phyloP scores from a whole-genome alignment of 2,888 invertebrate species.

The Hirtodrosophila duncani region DNA sequence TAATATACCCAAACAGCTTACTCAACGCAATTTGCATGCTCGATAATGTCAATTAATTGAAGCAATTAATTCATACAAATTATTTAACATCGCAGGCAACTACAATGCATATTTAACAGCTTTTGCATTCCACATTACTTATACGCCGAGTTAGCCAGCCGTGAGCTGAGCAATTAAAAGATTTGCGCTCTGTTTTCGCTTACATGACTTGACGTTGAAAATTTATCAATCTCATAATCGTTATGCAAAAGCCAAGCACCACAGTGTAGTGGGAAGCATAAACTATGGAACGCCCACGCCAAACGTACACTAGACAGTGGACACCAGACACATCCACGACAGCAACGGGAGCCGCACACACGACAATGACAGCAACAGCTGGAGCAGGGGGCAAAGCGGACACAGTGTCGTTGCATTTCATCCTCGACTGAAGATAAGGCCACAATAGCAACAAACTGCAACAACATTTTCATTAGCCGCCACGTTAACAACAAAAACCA shows the following conservation, averaged over 20 bases:
- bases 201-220: conserved; percentile 4
- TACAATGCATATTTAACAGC: not conserved
- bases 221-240: conserved; percentile 21
- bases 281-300: conserved; percentile 21
- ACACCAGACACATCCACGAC: conserved; percentile 4
- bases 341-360: conserved; percentile 16
- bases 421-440: conserved; percentile 29
- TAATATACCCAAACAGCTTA: not conserved
- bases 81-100: not conserved
- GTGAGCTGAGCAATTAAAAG: not conserved
- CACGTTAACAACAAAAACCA: not conserved
- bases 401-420: conserved; percentile 37
- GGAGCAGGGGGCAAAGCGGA: conserved; percentile 5
- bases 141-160: conserved; percentile 15
- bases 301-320: not conserved
- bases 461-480: no score
- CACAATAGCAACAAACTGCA: conserved; percentile 34
- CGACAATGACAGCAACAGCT: conserved; percentile 11
- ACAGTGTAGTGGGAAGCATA: conserved; percentile 10
- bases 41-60: conserved; percentile 25
- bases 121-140: conserved; percentile 35
- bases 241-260: conserved; percentile 22
- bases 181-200: conserved; percentile 19
- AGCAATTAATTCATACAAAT: conserved; percentile 33
- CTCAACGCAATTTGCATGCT: conserved; percentile 18